Base-by-base conservation (phyloP, 2,888 invertebrate genomes). In the Lochmaea crataegi region DNA sequence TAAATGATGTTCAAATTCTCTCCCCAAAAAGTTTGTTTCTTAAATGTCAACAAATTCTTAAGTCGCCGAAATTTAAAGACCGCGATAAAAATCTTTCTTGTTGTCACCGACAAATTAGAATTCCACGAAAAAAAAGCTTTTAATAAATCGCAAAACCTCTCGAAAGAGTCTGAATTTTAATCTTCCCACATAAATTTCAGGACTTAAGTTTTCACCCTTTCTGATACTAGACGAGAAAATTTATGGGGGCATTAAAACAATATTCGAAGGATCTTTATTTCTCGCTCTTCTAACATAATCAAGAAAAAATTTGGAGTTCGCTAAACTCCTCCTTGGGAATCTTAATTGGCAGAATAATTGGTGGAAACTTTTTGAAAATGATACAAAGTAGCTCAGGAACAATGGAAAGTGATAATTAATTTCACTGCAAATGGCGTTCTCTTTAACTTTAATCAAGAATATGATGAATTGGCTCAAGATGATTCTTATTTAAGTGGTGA, bases 131-230 rank as follows among this genome's bases (percentile, higher is more conserved):
- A 72, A 72, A 72, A 68, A 56, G 53, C 65, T 69, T 38, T 73
- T 65, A 65, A 69, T 69, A 45, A 51, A 65, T 57, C 51, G 68
- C 65, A 51, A 72, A 72, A 63, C 68, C 65, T 61, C 26, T 65
- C 12, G 12, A 72, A 68, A 53, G 60, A 73, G 61, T 56, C 51
- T 51, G 65, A 64, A 65, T 68, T 68, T 61, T 65, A 73, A 73
- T 73, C 73, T 65, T 65, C 18, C 53, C 41, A 64, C 69, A 73
- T 73, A 73, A 73, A 73, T 73, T 73, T n/a, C 60, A 22, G 45
- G 63, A 65, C 65, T 73, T 61, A 68, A 73, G 65, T 68, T 68
- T 60, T 60, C 68, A 65, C 58, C 68, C 66, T 32, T 53, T 18
- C 67, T 63, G 64, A 72, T 68, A 72, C 60, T 38, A 58, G 58